These are phyloP conservation scores for Leptodactylus fuscus DNA, from an alignment of 2,113 vertebrate species.

Conservation along the genomic window DNA sequence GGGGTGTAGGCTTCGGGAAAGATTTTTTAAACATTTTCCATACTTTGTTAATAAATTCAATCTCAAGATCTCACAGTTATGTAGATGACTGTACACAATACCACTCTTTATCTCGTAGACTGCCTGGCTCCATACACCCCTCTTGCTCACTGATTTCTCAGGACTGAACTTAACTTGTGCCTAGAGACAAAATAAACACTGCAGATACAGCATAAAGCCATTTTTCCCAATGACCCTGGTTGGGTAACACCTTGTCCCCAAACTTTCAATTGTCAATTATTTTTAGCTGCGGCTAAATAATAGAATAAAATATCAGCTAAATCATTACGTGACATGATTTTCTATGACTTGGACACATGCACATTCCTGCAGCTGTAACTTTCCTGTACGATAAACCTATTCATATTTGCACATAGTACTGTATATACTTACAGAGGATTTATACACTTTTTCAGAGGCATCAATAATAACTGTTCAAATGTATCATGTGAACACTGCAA, in stretches of 20 bases:
- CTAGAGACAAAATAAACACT: conserved; percentile 59
- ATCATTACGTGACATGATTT: background rate
- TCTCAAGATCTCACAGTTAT: conserved; percentile 55
- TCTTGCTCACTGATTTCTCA: conserved; percentile 55
- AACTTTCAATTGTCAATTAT: conserved; percentile 35
- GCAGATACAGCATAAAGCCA: conserved; percentile 35
- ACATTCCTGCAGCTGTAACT: background rate
- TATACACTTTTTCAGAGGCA: background rate
- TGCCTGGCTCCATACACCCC: conserved; percentile 57
- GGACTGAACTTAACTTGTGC: conserved; percentile 37
- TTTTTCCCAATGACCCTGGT: conserved; percentile 38
- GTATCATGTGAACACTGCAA: background rate
- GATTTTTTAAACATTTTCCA: conserved; percentile 53
- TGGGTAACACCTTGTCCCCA: conserved; percentile 39
- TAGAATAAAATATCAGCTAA: background rate
- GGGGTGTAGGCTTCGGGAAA: conserved; percentile 54
- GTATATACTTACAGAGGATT: background rate
- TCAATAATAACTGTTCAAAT: conserved; percentile 18
- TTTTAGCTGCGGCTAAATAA: conserved; percentile 13
- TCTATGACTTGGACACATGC: background rate
- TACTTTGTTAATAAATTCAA: conserved; percentile 59
- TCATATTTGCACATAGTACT: too few relatives aligned
- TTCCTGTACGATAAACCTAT: background rate
- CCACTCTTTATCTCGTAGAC: conserved; percentile 58
- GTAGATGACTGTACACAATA: conserved; percentile 59